phyloP scores from a whole-genome alignment of 1,140 invertebrate species.

The Drosophila nigromelanica region DNA sequence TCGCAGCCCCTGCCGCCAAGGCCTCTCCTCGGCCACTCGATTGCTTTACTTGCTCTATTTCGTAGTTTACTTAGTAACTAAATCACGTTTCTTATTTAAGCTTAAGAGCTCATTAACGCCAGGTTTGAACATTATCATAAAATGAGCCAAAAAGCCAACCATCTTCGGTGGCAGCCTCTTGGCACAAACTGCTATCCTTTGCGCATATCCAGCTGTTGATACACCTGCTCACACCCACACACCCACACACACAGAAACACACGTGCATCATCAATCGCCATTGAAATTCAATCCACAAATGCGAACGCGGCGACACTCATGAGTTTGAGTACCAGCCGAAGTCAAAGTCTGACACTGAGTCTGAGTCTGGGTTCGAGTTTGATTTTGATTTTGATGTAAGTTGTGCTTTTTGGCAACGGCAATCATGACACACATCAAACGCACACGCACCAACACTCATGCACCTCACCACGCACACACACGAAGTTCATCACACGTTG shows the following conservation, averaged over 20 bases:
- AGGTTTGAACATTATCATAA: slow-evolving; percentile 80
- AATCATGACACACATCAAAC: slow-evolving; percentile 76
- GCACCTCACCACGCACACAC: neutral
- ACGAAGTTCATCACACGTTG: slow-evolving; percentile 67
- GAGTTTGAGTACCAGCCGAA: slow-evolving; percentile 7
- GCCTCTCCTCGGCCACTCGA: neutral
- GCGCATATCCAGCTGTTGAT: slow-evolving; percentile 17
- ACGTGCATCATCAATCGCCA: slow-evolving; percentile 72
- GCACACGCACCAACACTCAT: slow-evolving; percentile 37
- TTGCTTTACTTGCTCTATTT: slow-evolving; percentile 7
- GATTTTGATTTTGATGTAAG: slow-evolving; percentile 63
- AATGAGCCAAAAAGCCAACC: slow-evolving; percentile 57
- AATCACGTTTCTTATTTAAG: slow-evolving; percentile 83
- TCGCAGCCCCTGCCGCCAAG: neutral
- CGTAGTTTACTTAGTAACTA: slow-evolving; percentile 80
- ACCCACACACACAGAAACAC: slow-evolving; percentile 28
- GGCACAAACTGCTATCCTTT: slow-evolving; percentile 33
- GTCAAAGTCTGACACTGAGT: neutral
- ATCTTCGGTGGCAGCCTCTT: slow-evolving; percentile 41
- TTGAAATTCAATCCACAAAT: slow-evolving; percentile 82
- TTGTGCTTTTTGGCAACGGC: slow-evolving; percentile 59
- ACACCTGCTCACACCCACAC: slow-evolving; percentile 32
- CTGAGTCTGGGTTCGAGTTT: neutral
- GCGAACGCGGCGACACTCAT: slow-evolving; percentile 68
- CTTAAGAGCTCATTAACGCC: slow-evolving; percentile 82